These are phyloP conservation scores for Astropecten irregularis DNA, from an alignment of 53 echinoderm and acorn worm genomes.

Conservation along the genomic window DNA sequence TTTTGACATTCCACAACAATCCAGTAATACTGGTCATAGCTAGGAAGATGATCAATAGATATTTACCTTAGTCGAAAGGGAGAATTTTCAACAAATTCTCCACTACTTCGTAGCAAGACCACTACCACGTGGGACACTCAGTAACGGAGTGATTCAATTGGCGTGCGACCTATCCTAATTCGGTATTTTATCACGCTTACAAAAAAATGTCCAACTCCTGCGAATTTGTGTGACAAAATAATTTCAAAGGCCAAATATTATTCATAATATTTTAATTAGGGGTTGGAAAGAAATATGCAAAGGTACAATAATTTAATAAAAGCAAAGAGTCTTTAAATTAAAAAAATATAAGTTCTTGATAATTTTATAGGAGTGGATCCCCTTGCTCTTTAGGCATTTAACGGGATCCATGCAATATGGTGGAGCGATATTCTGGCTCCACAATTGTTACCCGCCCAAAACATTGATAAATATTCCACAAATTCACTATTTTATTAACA, in stretches of 20 bases:
- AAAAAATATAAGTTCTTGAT: neutral
- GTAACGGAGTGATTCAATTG: neutral
- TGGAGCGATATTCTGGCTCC: neutral
- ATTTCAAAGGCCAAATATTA: no score
- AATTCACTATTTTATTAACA: no score
- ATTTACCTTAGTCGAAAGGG: conserved; percentile 39
- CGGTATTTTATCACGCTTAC: no score
- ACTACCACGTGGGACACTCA: conserved; percentile 52
- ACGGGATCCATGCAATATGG: conserved; percentile 14
- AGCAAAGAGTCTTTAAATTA: neutral
- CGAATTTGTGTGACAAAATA: no score
- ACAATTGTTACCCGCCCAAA: conserved; percentile 32
- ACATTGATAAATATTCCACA: neutral
- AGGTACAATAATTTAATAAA: no score
- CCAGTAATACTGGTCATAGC: neutral
- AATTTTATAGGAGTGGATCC: conserved; percentile 3
- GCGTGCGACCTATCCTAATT: neutral
- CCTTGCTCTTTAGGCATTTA: conserved; percentile 33
- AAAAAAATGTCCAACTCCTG: no score
- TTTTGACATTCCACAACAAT: no score
- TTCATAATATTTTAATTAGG: no score
- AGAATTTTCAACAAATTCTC: conserved; percentile 43
- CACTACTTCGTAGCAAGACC: conserved; percentile 5
- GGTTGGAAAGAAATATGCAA: no score
- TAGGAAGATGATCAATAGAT: neutral